Evolutionary conservation across 1,140 invertebrate genomes (phyloP).

Genomic region (Papilio aristodemus): DNA sequence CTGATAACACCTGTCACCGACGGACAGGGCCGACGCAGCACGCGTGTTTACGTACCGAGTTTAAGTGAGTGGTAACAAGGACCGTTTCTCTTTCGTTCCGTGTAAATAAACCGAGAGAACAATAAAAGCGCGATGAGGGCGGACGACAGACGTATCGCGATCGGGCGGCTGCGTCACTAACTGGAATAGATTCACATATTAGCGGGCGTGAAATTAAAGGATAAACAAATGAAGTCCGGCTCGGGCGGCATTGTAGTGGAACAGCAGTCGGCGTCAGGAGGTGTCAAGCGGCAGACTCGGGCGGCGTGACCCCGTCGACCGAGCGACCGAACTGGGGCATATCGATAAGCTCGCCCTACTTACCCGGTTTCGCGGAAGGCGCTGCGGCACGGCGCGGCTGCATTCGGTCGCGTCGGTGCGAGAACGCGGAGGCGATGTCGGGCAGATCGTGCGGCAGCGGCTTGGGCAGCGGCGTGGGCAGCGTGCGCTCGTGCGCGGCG

Average conservation of each 20-base stretch:
- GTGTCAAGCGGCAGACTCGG: constrained; percentile 72
- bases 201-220: constrained; percentile 75
- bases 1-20: constrained; percentile 54
- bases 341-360: constrained; percentile 74
- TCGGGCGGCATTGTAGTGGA: constrained; percentile 73
- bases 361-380: constrained; percentile 55
- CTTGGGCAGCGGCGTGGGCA: constrained; percentile 55
- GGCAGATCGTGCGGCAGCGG: constrained; percentile 59
- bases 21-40: constrained; percentile 33
- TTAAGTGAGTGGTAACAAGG: constrained; percentile 25
- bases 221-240: constrained; percentile 77
- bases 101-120: constrained; percentile 40
- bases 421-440: constrained; percentile 62
- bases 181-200: constrained; percentile 74
- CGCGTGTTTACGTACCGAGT: constrained; percentile 36
- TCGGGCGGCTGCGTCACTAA: constrained; percentile 68
- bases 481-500: constrained; percentile 76
- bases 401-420: constrained; percentile 13
- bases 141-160: constrained; percentile 66
- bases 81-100: constrained; percentile 42
- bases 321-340: constrained; percentile 69
- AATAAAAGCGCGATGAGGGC: constrained; percentile 56
- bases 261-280: constrained; percentile 70
- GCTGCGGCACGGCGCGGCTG: constrained; percentile 49
- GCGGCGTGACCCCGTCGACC: constrained; percentile 70